Percentiles rank a stretch among this genome's conserved stretches.
Evolutionary conservation across 2,888 invertebrate species (phyloP).

Genomic region (Eupsilia transversa): DNA sequence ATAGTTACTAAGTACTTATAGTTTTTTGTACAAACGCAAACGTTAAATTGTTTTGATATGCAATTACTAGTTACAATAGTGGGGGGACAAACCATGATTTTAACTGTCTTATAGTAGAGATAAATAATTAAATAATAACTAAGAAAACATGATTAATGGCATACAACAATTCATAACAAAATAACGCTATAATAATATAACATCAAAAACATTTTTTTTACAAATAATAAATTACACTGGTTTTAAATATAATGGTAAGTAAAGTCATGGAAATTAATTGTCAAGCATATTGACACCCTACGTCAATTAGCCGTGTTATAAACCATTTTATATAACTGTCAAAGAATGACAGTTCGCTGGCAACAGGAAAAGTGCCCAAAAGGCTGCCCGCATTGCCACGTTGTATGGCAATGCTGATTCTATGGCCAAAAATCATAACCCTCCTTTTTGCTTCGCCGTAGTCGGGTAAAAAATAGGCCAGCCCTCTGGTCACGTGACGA

Average conservation of each 20-base stretch:
- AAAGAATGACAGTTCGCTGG: not conserved
- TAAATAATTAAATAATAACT: conserved; percentile 35
- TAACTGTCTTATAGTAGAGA: not conserved
- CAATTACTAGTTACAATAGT: not conserved
- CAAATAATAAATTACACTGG: not conserved
- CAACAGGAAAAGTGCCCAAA: no score
- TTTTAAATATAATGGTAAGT: conserved; percentile 2
- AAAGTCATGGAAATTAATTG: not conserved
- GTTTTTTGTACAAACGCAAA: not conserved
- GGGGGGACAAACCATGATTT: not conserved
- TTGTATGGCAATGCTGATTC: no score
- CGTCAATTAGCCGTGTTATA: not conserved
- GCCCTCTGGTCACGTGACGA: no score
- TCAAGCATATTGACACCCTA: not conserved
- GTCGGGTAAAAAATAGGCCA: no score
- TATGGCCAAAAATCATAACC: no score
- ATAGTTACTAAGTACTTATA: not conserved
- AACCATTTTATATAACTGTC: not conserved
- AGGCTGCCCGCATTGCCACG: no score
- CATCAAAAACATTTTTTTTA: conserved; percentile 1
- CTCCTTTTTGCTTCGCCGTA: no score
- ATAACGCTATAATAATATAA: not conserved
- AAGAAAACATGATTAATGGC: conserved; percentile 7
- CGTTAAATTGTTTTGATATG: not conserved
- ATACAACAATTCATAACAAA: conserved; percentile 24